Percentiles rank a stretch among this genome's conserved stretches.
Conservation (phyloP, 2,797 vertebrate species). For the Notamacropus eugenii region DNA sequence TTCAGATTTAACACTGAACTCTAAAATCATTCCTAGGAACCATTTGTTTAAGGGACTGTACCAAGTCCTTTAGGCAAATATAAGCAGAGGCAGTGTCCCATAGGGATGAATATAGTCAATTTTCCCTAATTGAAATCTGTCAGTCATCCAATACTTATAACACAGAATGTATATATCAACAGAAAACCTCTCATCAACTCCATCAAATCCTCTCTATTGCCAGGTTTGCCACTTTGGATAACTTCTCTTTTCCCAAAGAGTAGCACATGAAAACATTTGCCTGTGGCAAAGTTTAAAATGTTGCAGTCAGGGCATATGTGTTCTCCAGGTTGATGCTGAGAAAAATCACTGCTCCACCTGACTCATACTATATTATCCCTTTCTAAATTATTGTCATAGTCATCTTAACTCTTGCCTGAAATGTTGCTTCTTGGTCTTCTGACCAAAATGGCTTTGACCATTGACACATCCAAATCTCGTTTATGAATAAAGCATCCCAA, state of each 20-base stretch:
- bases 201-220: not conserved
- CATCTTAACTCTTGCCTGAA: not conserved
- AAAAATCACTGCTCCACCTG: not conserved
- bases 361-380: not conserved
- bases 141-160: not conserved
- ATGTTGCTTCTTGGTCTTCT: not conserved
- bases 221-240: not conserved
- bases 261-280: not conserved
- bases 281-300: not conserved
- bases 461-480: not conserved
- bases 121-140: not conserved
- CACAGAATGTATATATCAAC: not conserved
- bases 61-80: not conserved
- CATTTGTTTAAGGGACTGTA: not conserved
- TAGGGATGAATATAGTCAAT: not conserved
- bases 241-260: not conserved
- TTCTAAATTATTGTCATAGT: not conserved
- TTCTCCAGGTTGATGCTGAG: not conserved
- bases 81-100: not conserved
- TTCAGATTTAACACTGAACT: not conserved
- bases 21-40: not conserved
- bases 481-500: not conserved
- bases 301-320: not conserved
- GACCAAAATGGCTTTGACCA: not conserved
- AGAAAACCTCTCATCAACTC: not conserved